phyloP scores from a whole-genome alignment of 2,797 vertebrate species.

The Tapirus indicus region DNA sequence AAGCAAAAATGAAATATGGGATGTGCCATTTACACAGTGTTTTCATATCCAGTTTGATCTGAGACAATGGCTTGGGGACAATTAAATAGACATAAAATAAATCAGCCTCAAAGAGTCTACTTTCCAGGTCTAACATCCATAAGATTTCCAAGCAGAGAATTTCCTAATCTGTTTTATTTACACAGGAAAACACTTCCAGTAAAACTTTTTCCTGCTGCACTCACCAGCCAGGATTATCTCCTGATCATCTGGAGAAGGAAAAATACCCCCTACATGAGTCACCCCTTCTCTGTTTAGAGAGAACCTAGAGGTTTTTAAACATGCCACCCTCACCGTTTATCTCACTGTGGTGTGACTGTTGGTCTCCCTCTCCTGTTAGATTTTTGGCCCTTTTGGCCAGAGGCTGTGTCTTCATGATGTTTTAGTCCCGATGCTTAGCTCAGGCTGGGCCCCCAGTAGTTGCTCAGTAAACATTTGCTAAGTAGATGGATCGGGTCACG shows the following conservation, averaged over 20 bases:
- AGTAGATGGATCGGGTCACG: background rate
- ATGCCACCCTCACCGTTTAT: no score
- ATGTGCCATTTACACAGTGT: background rate
- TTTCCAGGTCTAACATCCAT: background rate
- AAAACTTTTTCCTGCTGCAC: background rate
- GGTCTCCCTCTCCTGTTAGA: background rate
- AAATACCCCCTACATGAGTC: background rate
- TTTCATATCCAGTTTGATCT: background rate
- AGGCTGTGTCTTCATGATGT: background rate
- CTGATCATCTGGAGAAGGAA: background rate
- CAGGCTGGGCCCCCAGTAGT: background rate
- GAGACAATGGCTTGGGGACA: background rate
- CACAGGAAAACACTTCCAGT: background rate
- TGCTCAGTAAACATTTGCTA: background rate
- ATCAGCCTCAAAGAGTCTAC: background rate
- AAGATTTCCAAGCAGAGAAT: background rate
- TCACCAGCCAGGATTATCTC: background rate
- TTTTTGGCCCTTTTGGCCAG: background rate
- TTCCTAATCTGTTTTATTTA: background rate
- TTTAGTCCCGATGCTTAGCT: background rate
- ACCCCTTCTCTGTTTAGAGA: background rate
- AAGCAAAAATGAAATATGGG: background rate
- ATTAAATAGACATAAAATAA: background rate
- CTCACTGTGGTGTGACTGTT: no score
- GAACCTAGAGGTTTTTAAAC: background rate